Base-by-base conservation (phyloP, 37 sponge, comb jelly and placozoan species). In the Hexactinellida sp. region DNA sequence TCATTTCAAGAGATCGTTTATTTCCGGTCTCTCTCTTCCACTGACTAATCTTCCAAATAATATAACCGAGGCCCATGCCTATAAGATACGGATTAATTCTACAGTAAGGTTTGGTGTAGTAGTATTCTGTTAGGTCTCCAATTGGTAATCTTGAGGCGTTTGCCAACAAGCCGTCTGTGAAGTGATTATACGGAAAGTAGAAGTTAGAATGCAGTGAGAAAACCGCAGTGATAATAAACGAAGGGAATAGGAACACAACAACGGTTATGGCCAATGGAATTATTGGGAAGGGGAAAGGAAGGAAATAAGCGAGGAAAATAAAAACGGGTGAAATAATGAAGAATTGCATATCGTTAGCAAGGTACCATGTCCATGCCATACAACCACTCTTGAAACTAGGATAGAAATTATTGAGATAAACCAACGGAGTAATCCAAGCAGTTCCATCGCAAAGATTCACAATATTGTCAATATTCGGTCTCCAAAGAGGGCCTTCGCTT, bases 321-420 rank as follows among this genome's bases (percentile, higher is more conserved):
- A 96, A 55, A 0, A 91, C 1, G 23, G 97, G 97, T 88, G 91
- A 85, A 34, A 94, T 86, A 38, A 94, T 34, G 55, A 85, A 96
- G 82, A 96, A 93, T 86, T 96, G 97, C 94, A 94, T 96, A 63
- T 96, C 97, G 85, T 90, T 91, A 16, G 97, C 94, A 36, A 96
- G 90, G 38, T 96, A 96, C 97, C 97, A 96, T 0, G 90, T 83
- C 94, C 94, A 94, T 10, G 85, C 89, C 37, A 92, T 88, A 82
- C 97, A 96, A 34, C 91, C 54, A 36, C 0, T 54, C 1, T 90
- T 36, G 16, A 82, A 41, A 39, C 30, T 55, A 9, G 97, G 97
- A 63, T 90, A 94, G 37, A 96, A 87, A 84, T 96, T 96, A 85
- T 96, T 96, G 24, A 96, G 88, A 89, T 94, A 96, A 35, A 96